Evolutionary conservation across 1,140 invertebrate genomes (phyloP).

Genomic region (Lucilia sericata): DNA sequence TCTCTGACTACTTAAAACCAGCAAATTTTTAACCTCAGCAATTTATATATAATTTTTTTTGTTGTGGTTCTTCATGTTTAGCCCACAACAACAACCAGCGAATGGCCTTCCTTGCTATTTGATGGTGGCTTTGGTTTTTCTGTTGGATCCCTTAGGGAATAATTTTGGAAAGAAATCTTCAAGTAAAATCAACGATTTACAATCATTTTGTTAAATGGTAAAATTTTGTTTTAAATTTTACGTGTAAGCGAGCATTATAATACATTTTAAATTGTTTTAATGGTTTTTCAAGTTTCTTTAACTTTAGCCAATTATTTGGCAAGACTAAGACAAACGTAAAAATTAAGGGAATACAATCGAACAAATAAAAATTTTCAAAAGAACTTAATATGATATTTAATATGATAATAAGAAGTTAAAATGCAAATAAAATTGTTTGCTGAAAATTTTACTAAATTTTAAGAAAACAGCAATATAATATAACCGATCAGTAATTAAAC

Average conservation of each 20-base stretch:
- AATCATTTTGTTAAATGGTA: constrained; percentile 39
- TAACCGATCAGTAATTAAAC: too few relatives aligned
- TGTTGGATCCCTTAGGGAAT: constrained; percentile 46
- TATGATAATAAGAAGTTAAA: too few relatives aligned
- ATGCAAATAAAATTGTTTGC: too few relatives aligned
- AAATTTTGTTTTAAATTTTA: constrained; percentile 52
- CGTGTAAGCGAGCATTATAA: constrained; percentile 39
- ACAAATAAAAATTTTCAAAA: too few relatives aligned
- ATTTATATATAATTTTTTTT: neutral
- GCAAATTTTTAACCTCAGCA: neutral
- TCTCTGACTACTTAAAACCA: neutral
- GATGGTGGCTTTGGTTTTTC: neutral
- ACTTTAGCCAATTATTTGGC: constrained; percentile 6
- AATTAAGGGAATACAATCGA: neutral
- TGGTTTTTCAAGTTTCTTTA: constrained; percentile 50
- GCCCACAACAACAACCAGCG: neutral
- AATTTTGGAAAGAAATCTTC: constrained; percentile 48
- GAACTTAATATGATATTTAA: too few relatives aligned
- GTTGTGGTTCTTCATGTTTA: neutral
- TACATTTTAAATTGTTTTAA: constrained; percentile 52
- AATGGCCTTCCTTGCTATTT: neutral
- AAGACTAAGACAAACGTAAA: too few relatives aligned
- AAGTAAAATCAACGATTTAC: constrained; percentile 50
- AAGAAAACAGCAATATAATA: too few relatives aligned
- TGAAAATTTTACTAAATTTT: too few relatives aligned